A percentile compares a stretch with the other conserved stretches of the same genome.
Evolutionary conservation across 1,140 invertebrate species (phyloP).

Genomic region (Semibalanus balanoides): DNA sequence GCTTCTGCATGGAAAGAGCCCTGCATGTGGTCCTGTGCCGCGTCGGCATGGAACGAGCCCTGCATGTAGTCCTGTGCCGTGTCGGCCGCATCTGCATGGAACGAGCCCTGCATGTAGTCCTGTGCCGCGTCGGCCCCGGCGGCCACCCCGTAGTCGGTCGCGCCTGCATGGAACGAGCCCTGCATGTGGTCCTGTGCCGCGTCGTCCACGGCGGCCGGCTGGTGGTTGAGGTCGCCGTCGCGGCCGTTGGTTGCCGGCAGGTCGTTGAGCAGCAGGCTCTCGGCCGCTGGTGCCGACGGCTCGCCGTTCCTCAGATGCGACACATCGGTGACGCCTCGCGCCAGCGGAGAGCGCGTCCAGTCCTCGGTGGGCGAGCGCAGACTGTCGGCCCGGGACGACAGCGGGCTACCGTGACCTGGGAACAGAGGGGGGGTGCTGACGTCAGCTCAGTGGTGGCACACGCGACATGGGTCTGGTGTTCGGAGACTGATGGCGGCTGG

Average conservation of each 20-base stretch:
- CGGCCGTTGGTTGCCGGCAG: not conserved
- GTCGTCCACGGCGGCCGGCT: not conserved
- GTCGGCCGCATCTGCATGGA: too few relatives aligned
- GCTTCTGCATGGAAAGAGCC: not conserved
- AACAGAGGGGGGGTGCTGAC: not conserved
- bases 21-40: not conserved
- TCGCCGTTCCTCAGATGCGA: not conserved
- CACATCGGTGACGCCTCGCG: not conserved
- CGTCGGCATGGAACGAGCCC: too few relatives aligned
- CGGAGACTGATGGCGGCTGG: too few relatives aligned
- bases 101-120: too few relatives aligned
- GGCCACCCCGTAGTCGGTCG: too few relatives aligned
- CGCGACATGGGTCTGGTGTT: too few relatives aligned
- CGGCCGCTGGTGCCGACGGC: too few relatives aligned
- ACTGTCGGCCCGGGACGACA: not conserved
- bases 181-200: not conserved
- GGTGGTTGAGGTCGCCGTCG: not conserved
- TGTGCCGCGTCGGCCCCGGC: too few relatives aligned
- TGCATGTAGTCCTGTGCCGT: too few relatives aligned
- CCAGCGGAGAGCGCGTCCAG: not conserved
- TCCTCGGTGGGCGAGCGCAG: not conserved
- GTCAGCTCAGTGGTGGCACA: too few relatives aligned
- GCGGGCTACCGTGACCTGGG: not conserved
- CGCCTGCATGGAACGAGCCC: not conserved
- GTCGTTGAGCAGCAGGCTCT: not conserved